A percentile compares a stretch with the other conserved stretches of the same genome.
These are phyloP conservation scores for Torymus aiolomorphi DNA, from an alignment of 2,888 invertebrate genomes.

Conservation along the genomic window DNA sequence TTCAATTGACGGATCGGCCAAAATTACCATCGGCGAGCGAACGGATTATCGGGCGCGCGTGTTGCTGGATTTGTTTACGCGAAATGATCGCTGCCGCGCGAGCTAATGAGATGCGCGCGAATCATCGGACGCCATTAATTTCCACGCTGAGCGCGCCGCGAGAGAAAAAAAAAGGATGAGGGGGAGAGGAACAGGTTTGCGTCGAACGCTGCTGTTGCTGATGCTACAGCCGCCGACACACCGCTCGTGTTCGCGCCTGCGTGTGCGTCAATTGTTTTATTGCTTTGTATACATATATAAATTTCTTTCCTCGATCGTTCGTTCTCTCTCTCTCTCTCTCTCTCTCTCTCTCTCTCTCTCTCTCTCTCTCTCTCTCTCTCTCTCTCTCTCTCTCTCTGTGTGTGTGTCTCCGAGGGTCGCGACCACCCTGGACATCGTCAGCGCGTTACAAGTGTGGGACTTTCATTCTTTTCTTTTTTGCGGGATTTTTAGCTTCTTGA, in stretches of 20 bases:
- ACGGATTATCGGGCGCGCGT: conserved; percentile 32
- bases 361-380: not conserved
- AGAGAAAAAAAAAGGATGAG: conserved; percentile 9
- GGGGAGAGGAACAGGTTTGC: conserved; percentile 35
- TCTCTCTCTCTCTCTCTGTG: not conserved
- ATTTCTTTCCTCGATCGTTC: conserved; percentile 16
- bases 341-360: not conserved
- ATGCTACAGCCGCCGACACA: too few relatives aligned
- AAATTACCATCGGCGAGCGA: conserved; percentile 35
- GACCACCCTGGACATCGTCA: conserved; percentile 19
- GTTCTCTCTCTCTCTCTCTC: not conserved
- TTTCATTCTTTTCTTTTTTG: not conserved
- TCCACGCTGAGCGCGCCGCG: not conserved
- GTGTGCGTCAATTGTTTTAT: conserved; percentile 52
- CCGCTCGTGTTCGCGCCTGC: conserved; percentile 25
- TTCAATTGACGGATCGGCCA: conserved; percentile 42
- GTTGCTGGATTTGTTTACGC: conserved; percentile 30
- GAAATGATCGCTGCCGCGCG: conserved; percentile 17
- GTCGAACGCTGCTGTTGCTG: not conserved
- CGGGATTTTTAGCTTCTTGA: conserved; percentile 4
- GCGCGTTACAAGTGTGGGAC: conserved; percentile 22
- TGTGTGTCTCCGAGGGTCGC: not conserved
- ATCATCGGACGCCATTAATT: conserved; percentile 47
- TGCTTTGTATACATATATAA: conserved; percentile 50
- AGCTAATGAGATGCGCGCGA: conserved; percentile 44